These are phyloP conservation scores for Clavelina lepadiformis DNA, from an alignment of 23 tunicate genomes.

Conservation along the genomic window DNA sequence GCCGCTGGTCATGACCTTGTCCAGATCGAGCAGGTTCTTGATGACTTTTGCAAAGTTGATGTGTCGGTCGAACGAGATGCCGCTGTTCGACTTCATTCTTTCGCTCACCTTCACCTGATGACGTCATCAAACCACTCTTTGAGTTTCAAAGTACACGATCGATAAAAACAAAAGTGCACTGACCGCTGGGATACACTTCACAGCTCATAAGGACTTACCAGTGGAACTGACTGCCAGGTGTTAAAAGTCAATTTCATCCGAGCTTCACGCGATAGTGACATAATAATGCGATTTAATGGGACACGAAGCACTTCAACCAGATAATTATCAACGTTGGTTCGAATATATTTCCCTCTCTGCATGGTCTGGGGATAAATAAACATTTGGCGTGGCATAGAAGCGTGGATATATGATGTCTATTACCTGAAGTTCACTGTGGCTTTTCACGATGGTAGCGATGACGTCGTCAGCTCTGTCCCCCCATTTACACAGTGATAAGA, in stretches of 20 bases:
- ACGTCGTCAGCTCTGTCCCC: constrained; percentile 8
- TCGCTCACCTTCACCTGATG: constrained; percentile 7
- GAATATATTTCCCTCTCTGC: constrained; percentile 28
- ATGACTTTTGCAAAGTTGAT: constrained; percentile 14
- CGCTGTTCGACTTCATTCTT: neutral
- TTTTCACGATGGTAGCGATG: constrained; percentile 4
- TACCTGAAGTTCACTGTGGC: constrained; percentile 16
- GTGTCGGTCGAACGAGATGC: neutral
- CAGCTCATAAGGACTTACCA: constrained; percentile 4
- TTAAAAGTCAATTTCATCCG: neutral
- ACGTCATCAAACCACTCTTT: no score
- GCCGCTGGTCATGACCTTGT: no score
- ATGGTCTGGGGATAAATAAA: neutral
- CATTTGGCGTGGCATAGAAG: no score
- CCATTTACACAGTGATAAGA: constrained; percentile 25
- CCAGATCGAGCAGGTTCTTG: constrained; percentile 3
- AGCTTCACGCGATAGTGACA: neutral
- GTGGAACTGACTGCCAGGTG: neutral
- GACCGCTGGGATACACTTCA: neutral
- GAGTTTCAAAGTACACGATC: no score
- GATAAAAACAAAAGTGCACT: neutral
- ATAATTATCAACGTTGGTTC: constrained; percentile 4
- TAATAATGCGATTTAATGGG: neutral
- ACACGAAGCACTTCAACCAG: constrained; percentile 15
- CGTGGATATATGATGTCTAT: no score